A percentile compares a stretch with the other conserved stretches of the same genome.
These are phyloP conservation scores for Lampris megalopsis DNA, from an alignment of 2,113 vertebrate species.

Conservation along the genomic window DNA sequence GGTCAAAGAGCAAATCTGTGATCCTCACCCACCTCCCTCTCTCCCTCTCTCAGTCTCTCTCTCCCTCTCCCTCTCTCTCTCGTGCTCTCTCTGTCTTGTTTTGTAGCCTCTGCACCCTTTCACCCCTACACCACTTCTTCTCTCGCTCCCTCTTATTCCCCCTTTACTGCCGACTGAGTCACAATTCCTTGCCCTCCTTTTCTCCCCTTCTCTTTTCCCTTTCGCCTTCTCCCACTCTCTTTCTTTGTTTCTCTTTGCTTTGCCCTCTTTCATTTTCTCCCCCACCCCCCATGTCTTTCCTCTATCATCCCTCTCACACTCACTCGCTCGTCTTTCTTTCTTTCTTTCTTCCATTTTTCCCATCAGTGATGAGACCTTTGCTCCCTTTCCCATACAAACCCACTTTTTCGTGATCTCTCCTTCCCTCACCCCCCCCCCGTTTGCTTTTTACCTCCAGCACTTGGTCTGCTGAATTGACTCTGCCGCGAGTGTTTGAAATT, in stretches of 20 bases:
- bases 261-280: not conserved
- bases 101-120: not conserved
- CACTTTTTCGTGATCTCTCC: not conserved
- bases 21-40: slow-evolving; percentile 41
- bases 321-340: not conserved
- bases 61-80: slow-evolving; percentile 11
- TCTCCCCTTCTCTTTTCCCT: not conserved
- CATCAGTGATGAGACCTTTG: too few relatives aligned
- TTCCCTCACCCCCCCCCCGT: not conserved
- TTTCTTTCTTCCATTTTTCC: not conserved
- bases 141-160: not conserved
- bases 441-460: slow-evolving; percentile 28
- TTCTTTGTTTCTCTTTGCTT: not conserved
- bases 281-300: not conserved
- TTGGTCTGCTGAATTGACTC: slow-evolving; percentile 46
- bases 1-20: slow-evolving; percentile 69
- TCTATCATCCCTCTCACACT: not conserved
- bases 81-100: slow-evolving; percentile 5
- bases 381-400: not conserved
- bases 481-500: slow-evolving; percentile 51
- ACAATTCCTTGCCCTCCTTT: not conserved
- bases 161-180: not conserved
- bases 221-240: not conserved
- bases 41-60: not conserved
- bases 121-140: not conserved